These are phyloP conservation scores for Cydia splendana DNA, from an alignment of 1,140 invertebrate species.

Conservation along the genomic window DNA sequence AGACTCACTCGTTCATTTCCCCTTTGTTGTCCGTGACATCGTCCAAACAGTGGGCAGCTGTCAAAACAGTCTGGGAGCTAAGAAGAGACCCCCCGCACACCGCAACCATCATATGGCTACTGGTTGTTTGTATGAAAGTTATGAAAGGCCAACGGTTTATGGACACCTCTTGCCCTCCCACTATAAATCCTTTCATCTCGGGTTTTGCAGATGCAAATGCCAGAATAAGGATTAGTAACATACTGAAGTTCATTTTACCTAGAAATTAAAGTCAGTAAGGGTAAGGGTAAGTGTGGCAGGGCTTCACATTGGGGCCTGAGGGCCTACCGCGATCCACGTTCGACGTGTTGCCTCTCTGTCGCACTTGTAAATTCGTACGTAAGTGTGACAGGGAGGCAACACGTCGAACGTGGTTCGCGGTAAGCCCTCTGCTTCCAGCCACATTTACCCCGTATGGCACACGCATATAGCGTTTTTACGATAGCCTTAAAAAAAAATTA, in stretches of 20 bases:
- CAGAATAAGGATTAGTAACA: background rate
- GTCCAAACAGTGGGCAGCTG: constrained; percentile 8
- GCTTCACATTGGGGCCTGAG: too few relatives aligned
- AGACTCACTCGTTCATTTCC: background rate
- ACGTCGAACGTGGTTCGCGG: too few relatives aligned
- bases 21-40: background rate
- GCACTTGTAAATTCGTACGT: too few relatives aligned
- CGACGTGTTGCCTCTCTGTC: too few relatives aligned
- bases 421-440: too few relatives aligned
- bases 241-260: background rate
- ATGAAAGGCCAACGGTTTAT: background rate
- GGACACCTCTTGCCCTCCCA: background rate
- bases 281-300: too few relatives aligned
- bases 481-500: too few relatives aligned
- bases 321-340: too few relatives aligned
- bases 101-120: background rate
- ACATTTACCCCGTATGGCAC: too few relatives aligned
- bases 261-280: too few relatives aligned
- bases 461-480: too few relatives aligned
- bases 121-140: background rate
- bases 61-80: background rate
- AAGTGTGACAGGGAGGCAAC: too few relatives aligned
- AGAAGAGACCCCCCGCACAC: background rate
- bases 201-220: background rate
- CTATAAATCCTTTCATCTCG: background rate